Percentiles rank a stretch among this genome's conserved stretches.
phyloP scores from a whole-genome alignment of 2,888 invertebrate genomes.

The Oxytorus armatus region DNA sequence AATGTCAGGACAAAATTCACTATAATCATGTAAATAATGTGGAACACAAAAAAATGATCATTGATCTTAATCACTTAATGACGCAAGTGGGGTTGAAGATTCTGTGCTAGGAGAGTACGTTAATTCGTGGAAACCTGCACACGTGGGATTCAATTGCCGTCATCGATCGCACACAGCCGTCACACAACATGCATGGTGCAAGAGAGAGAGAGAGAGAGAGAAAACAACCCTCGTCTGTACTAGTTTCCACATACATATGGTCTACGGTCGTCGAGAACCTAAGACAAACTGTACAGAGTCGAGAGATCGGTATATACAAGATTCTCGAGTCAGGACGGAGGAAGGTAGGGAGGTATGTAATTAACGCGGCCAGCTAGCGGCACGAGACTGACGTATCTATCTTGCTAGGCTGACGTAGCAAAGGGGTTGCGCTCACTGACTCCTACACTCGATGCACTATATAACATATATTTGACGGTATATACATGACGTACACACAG shows the following conservation, averaged over 20 bases:
- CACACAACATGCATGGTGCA: too few species aligned
- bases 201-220: too few species aligned
- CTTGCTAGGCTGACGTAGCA: slow-evolving; percentile 74
- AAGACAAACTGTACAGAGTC: slow-evolving; percentile 1
- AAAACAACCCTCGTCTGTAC: slow-evolving; percentile 26
- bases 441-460: slow-evolving; percentile 35
- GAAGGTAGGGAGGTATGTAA: slow-evolving; percentile 79
- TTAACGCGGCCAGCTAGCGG: slow-evolving; percentile 80
- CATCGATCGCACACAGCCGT: too few species aligned
- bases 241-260: neutral
- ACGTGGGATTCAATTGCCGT: too few species aligned
- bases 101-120: too few species aligned
- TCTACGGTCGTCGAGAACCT: neutral
- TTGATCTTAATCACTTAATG: too few species aligned
- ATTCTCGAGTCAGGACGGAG: slow-evolving; percentile 59
- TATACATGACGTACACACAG: slow-evolving; percentile 19
- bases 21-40: too few species aligned
- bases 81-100: too few species aligned
- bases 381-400: slow-evolving; percentile 82
- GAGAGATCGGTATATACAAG: neutral
- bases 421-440: slow-evolving; percentile 70
- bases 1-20: too few species aligned
- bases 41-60: too few species aligned
- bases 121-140: too few species aligned
- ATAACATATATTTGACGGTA: slow-evolving; percentile 49